These are phyloP conservation scores for Stenoptilia bipunctidactyla DNA, from an alignment of 2,888 invertebrate genomes.

Conservation along the genomic window DNA sequence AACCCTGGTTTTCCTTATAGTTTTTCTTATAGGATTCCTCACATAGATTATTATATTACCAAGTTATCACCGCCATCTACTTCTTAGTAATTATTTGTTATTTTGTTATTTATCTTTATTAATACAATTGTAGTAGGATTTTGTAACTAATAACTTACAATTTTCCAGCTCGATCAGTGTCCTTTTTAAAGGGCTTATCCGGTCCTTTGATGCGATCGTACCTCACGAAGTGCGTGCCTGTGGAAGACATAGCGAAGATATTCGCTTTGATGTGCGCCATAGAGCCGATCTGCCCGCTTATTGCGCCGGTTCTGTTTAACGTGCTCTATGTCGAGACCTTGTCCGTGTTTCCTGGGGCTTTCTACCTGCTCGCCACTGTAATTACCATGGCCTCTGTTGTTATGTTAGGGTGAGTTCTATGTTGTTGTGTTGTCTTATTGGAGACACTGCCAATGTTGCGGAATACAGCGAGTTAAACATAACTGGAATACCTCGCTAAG, in stretches of 20 bases:
- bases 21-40: too few relatives aligned
- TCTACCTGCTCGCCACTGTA: conserved; percentile 66
- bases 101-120: too few relatives aligned
- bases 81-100: too few relatives aligned
- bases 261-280: conserved; percentile 77
- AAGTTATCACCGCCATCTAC: too few relatives aligned
- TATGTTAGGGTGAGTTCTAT: conserved; percentile 69
- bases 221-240: conserved; percentile 71
- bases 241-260: conserved; percentile 75
- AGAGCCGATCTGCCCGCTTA: conserved; percentile 73
- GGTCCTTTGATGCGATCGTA: conserved; percentile 72
- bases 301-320: conserved; percentile 74
- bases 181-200: conserved; percentile 62
- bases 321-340: conserved; percentile 73
- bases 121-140: too few relatives aligned
- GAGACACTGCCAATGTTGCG: too few relatives aligned
- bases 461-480: too few relatives aligned
- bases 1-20: too few relatives aligned
- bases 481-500: too few relatives aligned
- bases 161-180: conserved; percentile 54
- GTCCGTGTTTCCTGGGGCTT: conserved; percentile 66
- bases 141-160: too few relatives aligned
- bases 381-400: conserved; percentile 49
- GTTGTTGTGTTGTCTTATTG: too few relatives aligned
- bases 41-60: too few relatives aligned